Conservation (phyloP, 2,113 vertebrate species). For the Rhizomys pruinosus region DNA sequence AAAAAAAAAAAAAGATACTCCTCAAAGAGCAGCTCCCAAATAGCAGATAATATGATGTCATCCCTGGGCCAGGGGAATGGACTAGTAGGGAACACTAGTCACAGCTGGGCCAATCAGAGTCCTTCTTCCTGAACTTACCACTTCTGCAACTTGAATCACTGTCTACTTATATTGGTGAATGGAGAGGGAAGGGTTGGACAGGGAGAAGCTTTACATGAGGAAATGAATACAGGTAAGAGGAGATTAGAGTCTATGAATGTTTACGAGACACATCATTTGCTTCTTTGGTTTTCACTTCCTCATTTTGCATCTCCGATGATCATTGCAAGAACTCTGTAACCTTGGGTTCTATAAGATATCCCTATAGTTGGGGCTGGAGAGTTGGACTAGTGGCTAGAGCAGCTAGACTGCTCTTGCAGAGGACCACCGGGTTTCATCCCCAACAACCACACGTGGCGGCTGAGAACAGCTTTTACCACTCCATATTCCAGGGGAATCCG, state of each 20-base stretch:
- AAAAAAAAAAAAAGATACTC: too few relatives aligned
- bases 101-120: not conserved
- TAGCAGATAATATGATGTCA: not conserved
- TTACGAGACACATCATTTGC: not conserved
- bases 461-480: too few relatives aligned
- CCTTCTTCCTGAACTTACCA: not conserved
- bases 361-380: too few relatives aligned
- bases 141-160: not conserved
- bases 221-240: not conserved
- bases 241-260: not conserved
- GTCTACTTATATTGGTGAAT: not conserved
- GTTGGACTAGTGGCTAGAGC: too few relatives aligned
- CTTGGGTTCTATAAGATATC: not conserved
- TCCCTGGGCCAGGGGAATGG: not conserved
- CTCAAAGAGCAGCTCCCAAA: not conserved
- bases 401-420: too few relatives aligned
- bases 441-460: too few relatives aligned
- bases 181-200: not conserved
- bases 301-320: not conserved
- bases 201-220: not conserved
- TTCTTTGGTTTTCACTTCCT: constrained; percentile 13
- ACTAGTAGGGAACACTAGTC: not conserved
- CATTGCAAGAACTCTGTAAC: not conserved
- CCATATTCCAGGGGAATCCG: too few relatives aligned
- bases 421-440: too few relatives aligned